Base-by-base conservation (phyloP, 2,113 vertebrate species). In the Tupaia chinensis region DNA sequence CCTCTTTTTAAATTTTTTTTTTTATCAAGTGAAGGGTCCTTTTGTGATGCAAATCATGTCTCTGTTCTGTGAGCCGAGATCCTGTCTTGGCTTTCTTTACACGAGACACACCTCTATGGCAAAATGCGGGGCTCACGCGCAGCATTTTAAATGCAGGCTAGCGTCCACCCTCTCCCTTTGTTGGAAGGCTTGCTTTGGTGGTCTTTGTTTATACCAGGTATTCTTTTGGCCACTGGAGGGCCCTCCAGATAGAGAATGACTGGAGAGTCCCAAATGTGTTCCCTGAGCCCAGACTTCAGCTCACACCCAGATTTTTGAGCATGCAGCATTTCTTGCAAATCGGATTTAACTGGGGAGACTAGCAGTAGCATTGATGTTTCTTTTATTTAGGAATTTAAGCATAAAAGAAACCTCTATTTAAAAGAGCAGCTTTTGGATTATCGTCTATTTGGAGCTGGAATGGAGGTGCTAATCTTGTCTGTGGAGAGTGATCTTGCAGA, bases 311-410 rank as follows among this genome's bases (percentile, higher is more conserved):
- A 94, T 93, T 97, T 97, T 78, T 77, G 73, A 97, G 95, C 72
- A 74, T 16, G 91, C 91, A 77, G 96, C 76, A 65, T 93, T 96
- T 97, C 94, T 70, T 34, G 81, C 95, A 96, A 97, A 97, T 97
- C 93, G 91, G 97, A 97, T 97, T 97, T 96, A 86, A 94, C 96
- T 93, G 85, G 77, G 77, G 69, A 94, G 89, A 95, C 93, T 95
- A 96, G 89, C 94, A 87, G 91, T 84, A 94, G 87, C 94, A 84
- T 72, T n/a, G 95, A 87, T 97, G 92, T 97, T 93, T 91, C 94
- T 97, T 97, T 97, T 96, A 97, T 97, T 97, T 98, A 97, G 94
- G 95, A 96, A 90, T 95, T 95, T 97, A 96, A 93, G 92, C 95
- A 96, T 93, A 94, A 95, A 96, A 85, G 96, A 88, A 96, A 77